phyloP scores from a whole-genome alignment of 2,888 invertebrate species.

The Eupithecia tripunctaria region DNA sequence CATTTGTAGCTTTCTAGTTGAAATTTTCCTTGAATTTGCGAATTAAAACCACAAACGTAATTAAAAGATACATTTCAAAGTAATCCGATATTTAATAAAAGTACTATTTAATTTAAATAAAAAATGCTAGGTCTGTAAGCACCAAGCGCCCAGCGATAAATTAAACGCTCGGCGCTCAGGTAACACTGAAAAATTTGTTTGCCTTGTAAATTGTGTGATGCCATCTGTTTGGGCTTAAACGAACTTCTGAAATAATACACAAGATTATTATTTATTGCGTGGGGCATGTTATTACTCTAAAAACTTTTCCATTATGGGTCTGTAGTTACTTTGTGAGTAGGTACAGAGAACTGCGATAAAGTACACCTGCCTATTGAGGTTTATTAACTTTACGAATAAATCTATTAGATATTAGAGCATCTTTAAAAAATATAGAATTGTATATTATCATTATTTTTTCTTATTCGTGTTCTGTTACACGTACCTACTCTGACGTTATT shows the following conservation, averaged over 20 bases:
- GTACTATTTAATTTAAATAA: not conserved
- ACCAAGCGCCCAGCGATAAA: conserved; percentile 19
- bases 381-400: too few species aligned
- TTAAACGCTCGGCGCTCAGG: conserved; percentile 27
- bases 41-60: not conserved
- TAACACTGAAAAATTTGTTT: conserved; percentile 34
- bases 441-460: too few species aligned
- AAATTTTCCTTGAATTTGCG: not conserved
- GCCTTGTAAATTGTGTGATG: conserved; percentile 33
- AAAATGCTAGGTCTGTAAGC: not conserved
- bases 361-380: not conserved
- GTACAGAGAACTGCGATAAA: not conserved
- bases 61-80: not conserved
- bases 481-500: too few species aligned
- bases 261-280: conserved; percentile 16
- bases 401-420: too few species aligned
- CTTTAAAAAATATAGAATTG: too few species aligned
- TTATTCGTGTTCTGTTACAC: too few species aligned
- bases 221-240: conserved; percentile 26
- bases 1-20: not conserved
- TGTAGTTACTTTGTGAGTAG: not conserved
- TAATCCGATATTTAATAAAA: not conserved
- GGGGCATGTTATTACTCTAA: not conserved
- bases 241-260: conserved; percentile 19
- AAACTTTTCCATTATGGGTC: not conserved